Evolutionary conservation across 1,140 invertebrate genomes (phyloP).

Genomic region (Holcopasites calliopsidis): DNA sequence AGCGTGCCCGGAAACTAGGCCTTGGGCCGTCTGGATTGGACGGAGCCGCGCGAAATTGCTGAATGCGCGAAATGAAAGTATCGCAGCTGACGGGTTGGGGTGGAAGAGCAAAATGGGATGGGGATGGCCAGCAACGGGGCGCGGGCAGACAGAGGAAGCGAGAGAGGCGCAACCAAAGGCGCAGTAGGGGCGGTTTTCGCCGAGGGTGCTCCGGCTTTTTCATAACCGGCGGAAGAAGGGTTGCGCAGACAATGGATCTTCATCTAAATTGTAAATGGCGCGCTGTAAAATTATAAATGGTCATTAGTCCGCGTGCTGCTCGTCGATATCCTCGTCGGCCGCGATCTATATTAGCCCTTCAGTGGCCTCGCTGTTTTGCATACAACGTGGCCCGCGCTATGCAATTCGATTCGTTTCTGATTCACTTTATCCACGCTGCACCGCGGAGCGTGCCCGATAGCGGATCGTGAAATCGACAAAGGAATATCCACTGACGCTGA

Average conservation of each 20-base stretch:
- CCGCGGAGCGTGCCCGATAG: too few species aligned
- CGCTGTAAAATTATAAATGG: constrained; percentile 71
- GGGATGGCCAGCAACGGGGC: background rate
- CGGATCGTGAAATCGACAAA: too few species aligned
- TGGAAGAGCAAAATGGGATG: constrained; percentile 18
- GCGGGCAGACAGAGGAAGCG: background rate
- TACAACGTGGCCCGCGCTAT: constrained; percentile 3
- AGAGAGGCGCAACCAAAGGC: constrained; percentile 6
- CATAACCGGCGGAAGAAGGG: constrained; percentile 68
- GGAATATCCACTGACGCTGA: too few species aligned
- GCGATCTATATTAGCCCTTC: constrained; percentile 37
- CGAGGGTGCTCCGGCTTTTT: constrained; percentile 64
- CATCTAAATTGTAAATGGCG: constrained; percentile 76
- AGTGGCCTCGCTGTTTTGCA: constrained; percentile 16
- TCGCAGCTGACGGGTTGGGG: constrained; percentile 67
- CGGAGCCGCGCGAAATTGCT: constrained; percentile 59
- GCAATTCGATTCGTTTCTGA: constrained; percentile 18
- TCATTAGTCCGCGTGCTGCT: constrained; percentile 38
- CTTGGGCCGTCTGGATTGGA: constrained; percentile 29
- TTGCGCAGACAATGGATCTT: constrained; percentile 68
- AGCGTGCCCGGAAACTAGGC: constrained; percentile 53
- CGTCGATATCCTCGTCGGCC: constrained; percentile 26
- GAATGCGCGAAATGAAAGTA: constrained; percentile 72
- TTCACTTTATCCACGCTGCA: background rate
- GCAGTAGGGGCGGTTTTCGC: constrained; percentile 34